Evolutionary conservation across 2,113 vertebrate species (phyloP).

Genomic region (Notechis scutatus): DNA sequence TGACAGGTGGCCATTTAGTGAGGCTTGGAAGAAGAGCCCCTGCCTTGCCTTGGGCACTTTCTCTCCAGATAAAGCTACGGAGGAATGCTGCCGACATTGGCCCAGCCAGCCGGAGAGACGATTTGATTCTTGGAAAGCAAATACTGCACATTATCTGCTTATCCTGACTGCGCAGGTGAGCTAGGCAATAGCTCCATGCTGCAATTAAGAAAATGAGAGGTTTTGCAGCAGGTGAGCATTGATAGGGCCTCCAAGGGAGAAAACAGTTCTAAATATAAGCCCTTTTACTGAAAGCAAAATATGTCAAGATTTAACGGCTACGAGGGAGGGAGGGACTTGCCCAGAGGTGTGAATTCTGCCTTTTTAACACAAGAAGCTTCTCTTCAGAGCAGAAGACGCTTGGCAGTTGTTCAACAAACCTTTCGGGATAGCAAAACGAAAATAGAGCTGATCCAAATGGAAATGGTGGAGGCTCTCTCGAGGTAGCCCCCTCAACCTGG

Average conservation of each 20-base stretch:
- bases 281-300: not conserved
- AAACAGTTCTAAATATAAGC: not conserved
- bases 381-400: slow-evolving; percentile 78
- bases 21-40: not conserved
- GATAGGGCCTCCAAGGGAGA: not conserved
- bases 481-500: slow-evolving; percentile 62
- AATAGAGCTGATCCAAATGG: slow-evolving; percentile 92
- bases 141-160: not conserved
- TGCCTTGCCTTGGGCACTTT: not conserved
- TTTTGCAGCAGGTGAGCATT: not conserved
- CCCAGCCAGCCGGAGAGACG: not conserved
- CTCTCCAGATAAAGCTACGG: not conserved
- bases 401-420: slow-evolving; percentile 74
- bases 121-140: not conserved
- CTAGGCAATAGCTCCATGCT: not conserved
- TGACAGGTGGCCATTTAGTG: not conserved
- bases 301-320: not conserved
- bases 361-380: not conserved
- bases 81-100: not conserved
- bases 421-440: slow-evolving; percentile 90
- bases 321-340: not conserved
- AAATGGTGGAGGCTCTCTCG: slow-evolving; percentile 84
- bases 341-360: not conserved
- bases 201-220: not conserved
- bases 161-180: not conserved